Evolutionary conservation across 2,113 vertebrate genomes (phyloP).

Genomic region (Camelus dromedarius): DNA sequence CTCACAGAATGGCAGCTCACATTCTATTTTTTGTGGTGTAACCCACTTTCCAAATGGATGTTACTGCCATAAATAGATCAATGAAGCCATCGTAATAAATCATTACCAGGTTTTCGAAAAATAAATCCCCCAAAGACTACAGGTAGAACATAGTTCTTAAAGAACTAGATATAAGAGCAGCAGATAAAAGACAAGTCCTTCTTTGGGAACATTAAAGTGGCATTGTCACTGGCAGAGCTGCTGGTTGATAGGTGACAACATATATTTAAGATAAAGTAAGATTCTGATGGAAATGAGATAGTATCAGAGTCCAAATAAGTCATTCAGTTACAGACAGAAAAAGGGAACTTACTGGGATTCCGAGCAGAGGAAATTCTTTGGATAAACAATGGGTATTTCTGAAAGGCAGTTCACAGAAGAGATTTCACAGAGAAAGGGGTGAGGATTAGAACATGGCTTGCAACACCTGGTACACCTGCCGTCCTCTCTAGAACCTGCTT

Average conservation of each 20-base stretch:
- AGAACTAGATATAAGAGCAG: background rate
- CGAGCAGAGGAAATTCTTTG: background rate
- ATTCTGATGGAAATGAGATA: background rate
- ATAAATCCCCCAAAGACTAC: constrained; percentile 35
- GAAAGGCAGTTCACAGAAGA: background rate
- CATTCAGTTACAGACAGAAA: background rate
- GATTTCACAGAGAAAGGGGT: background rate
- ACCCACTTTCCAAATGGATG: constrained; percentile 69
- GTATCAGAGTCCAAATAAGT: constrained; percentile 11
- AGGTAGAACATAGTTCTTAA: constrained; percentile 59
- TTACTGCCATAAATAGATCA: constrained; percentile 74
- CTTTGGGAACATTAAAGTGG: background rate
- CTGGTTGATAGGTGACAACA: background rate
- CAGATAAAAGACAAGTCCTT: background rate
- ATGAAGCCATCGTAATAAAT: constrained; percentile 69
- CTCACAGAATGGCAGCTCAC: constrained; percentile 10
- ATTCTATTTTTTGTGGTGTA: constrained; percentile 63
- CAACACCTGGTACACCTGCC: background rate
- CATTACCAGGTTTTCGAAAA: constrained; percentile 65
- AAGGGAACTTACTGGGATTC: background rate
- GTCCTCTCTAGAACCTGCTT: background rate
- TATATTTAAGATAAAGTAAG: constrained; percentile 26
- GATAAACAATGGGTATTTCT: background rate
- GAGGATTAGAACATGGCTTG: background rate
- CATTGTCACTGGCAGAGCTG: background rate